These are phyloP conservation scores for Falco berigora DNA, from an alignment of 2,797 vertebrate species.

Conservation along the genomic window DNA sequence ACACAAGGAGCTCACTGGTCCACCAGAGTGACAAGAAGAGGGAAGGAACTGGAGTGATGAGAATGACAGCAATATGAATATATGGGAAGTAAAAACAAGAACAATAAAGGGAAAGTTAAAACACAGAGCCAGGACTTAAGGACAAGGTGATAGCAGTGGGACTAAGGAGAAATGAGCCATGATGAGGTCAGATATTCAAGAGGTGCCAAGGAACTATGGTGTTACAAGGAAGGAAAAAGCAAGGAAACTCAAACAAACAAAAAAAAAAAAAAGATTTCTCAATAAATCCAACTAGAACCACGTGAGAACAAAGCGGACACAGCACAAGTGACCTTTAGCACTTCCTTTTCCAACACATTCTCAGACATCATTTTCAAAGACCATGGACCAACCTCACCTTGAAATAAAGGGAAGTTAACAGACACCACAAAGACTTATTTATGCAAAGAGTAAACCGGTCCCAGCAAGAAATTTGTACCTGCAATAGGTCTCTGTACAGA, in stretches of 20 bases:
- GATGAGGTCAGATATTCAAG: neutral
- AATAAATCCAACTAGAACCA: neutral
- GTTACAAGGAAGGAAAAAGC: neutral
- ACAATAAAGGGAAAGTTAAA: neutral
- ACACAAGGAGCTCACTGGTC: accelerated
- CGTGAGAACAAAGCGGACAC: neutral
- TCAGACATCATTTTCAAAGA: neutral
- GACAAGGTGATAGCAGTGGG: neutral
- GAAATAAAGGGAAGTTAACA: neutral
- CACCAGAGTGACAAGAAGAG: neutral
- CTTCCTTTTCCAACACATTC: neutral
- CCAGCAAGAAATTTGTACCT: neutral
- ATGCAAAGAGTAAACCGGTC: neutral
- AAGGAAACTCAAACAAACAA: neutral
- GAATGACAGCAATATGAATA: neutral
- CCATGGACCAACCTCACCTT: neutral
- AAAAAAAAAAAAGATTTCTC: neutral
- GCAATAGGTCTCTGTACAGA: neutral
- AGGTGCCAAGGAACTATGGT: neutral
- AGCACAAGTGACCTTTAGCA: neutral
- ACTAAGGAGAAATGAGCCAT: neutral
- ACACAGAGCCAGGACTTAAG: neutral
- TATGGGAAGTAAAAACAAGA: neutral
- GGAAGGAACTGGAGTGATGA: neutral
- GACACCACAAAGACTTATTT: neutral